phyloP scores from a whole-genome alignment of 2,113 vertebrate species.

The Xerus inauris region DNA sequence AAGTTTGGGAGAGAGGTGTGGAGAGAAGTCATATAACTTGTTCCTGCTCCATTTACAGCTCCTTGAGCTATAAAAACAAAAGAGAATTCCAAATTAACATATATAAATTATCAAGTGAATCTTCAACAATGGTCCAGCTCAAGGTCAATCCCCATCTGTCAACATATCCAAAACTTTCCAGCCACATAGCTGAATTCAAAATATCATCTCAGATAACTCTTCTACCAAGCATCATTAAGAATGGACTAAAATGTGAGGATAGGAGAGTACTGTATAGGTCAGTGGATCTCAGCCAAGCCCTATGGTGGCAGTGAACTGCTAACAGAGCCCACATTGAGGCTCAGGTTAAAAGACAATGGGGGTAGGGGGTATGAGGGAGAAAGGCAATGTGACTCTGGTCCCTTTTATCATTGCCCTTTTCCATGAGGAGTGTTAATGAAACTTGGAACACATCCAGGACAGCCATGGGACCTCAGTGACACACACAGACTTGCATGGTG shows the following conservation, averaged over 20 bases:
- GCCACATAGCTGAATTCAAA: neutral
- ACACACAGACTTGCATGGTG: neutral
- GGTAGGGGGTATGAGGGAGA: neutral
- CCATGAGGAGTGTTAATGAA: neutral
- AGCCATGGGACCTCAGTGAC: neutral
- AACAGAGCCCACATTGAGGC: neutral
- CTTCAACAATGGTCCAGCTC: slow-evolving; percentile 17
- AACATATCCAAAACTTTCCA: slow-evolving; percentile 5
- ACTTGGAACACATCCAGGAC: neutral
- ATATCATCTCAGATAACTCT: neutral
- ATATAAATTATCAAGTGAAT: slow-evolving; percentile 6
- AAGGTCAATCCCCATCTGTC: neutral
- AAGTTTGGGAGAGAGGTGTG: slow-evolving; percentile 81
- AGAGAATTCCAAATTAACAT: slow-evolving; percentile 63
- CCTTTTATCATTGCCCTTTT: neutral
- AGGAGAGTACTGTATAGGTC: neutral
- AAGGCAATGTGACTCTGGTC: neutral
- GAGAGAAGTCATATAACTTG: slow-evolving; percentile 77
- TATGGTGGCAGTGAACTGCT: neutral
- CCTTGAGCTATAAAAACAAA: slow-evolving; percentile 78
- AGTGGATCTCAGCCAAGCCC: neutral
- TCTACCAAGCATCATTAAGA: neutral
- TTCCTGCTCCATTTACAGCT: neutral
- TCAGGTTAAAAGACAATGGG: neutral
- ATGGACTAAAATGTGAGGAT: neutral